Base-by-base conservation (phyloP, 2,888 invertebrate species). In the Oligia fasciuncula region DNA sequence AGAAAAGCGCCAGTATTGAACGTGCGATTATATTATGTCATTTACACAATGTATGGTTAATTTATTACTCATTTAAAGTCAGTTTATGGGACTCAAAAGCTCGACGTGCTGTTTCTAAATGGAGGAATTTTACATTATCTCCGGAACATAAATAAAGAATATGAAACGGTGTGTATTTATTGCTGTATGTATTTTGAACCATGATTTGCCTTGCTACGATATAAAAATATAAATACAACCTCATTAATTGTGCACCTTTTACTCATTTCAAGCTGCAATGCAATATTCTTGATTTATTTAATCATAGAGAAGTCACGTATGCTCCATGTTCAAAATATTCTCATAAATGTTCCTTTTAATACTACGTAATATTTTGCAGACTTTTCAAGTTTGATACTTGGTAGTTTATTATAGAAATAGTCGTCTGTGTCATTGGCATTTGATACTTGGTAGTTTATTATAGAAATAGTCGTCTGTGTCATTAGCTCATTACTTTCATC, bases 1-100 rank as follows among this genome's bases (percentile, higher is more conserved):
- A 70, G 51, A 84, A 69, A 35, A 46, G 57, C n/a, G 40, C 17
- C n/a, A 29, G 54, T 76, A 49, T 80, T 72, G 49, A 75, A 84
- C 57, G 67, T 70, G 40, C 9, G 40, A 75, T 80, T 80, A 80
- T 73, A 75, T 80, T 80, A 80, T 73, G 65, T 51, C 14, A 54
- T 76, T 87, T 66, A 35, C 76, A 76, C 54, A 40, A 62, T 76
- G 23, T 65, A 57, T 40, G 49, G 40, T n/a, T 67, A 23, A 29
- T 73, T 85, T 73, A 40, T 40, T 35, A 54, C 6, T 43, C 5
- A 60, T 65, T 62, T 43, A 4, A 70, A n/a, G 19, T 67, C 13
- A 43, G 19, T 63, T 54, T 76, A 78, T 40, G 19, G 35, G 14
- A 14, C 6, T 69, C 40, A n/a, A 71, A n/a, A 5, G 11, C 6